These are phyloP conservation scores for Porites evermanni DNA, from an alignment of 92 coral and sea anemone species.

Conservation along the genomic window DNA sequence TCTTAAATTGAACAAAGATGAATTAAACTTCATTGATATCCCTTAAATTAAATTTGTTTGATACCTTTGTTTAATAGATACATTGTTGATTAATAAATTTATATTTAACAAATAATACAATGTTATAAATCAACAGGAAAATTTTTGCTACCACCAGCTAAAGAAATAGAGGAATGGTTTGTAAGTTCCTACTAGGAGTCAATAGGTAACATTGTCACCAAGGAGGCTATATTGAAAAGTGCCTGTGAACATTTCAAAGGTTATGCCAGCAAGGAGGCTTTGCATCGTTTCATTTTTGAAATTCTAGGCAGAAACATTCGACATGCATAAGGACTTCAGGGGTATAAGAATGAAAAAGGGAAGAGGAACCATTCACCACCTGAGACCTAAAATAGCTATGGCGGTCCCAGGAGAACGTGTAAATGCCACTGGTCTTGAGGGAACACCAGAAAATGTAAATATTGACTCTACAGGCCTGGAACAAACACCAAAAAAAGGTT, in stretches of 20 bases:
- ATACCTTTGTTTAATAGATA: too few relatives aligned
- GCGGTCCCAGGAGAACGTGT: background rate
- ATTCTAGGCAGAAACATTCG: background rate
- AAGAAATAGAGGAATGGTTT: background rate
- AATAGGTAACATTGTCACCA: background rate
- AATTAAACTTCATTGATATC: too few relatives aligned
- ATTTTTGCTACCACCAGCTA: background rate
- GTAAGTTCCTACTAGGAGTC: constrained; percentile 5
- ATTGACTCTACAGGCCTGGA: too few relatives aligned
- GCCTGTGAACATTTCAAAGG: background rate
- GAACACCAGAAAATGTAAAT: too few relatives aligned
- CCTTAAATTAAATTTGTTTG: too few relatives aligned
- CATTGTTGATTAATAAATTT: too few relatives aligned
- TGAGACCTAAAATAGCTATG: background rate
- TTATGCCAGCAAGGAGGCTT: background rate
- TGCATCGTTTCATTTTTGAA: constrained; percentile 9
- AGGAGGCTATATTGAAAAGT: background rate
- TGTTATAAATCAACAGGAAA: background rate
- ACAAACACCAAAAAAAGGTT: too few relatives aligned
- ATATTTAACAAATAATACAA: too few relatives aligned
- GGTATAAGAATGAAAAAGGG: background rate
- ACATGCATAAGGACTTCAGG: background rate
- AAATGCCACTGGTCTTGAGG: too few relatives aligned
- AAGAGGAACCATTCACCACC: background rate
- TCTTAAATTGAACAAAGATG: too few relatives aligned